These are phyloP conservation scores for Fragariocoptes setiger DNA, from an alignment of 1,140 invertebrate genomes.

Conservation along the genomic window DNA sequence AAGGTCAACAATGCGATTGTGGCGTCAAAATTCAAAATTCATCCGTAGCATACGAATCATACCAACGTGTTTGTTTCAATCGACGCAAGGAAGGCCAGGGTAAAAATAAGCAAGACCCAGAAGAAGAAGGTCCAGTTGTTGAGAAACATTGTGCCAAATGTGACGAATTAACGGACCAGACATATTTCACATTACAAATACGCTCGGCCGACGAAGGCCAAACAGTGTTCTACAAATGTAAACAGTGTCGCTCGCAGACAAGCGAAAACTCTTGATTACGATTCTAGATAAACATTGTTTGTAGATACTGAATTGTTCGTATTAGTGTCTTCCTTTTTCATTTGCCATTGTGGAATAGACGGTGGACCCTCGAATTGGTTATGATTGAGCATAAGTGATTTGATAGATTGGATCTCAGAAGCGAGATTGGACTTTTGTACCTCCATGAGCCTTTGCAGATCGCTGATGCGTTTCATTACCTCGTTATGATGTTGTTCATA, in stretches of 20 bases:
- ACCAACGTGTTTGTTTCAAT: neutral
- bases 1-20: neutral
- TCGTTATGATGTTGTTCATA: slow-evolving; percentile 1
- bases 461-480: slow-evolving; percentile 1
- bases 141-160: slow-evolving; percentile 64
- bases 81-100: slow-evolving; percentile 2
- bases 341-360: slow-evolving; percentile 8
- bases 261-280: slow-evolving; percentile 8
- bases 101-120: slow-evolving; percentile 10
- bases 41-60: neutral
- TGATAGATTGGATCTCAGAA: slow-evolving; percentile 7
- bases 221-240: slow-evolving; percentile 87
- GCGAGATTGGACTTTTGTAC: neutral
- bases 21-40: neutral
- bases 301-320: too few relatives aligned
- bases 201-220: slow-evolving; percentile 94
- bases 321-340: too few relatives aligned
- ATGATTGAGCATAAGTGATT: slow-evolving; percentile 5
- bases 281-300: neutral
- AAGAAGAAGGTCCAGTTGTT: slow-evolving; percentile 38
- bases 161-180: slow-evolving; percentile 40
- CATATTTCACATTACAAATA: slow-evolving; percentile 62
- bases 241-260: slow-evolving; percentile 30
- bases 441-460: slow-evolving; percentile 4
- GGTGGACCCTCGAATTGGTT: slow-evolving; percentile 4